Percentiles rank a stretch among this genome's conserved stretches.
These are phyloP conservation scores for Manacus vitellinus DNA, from an alignment of 2,113 vertebrate species.

Conservation along the genomic window DNA sequence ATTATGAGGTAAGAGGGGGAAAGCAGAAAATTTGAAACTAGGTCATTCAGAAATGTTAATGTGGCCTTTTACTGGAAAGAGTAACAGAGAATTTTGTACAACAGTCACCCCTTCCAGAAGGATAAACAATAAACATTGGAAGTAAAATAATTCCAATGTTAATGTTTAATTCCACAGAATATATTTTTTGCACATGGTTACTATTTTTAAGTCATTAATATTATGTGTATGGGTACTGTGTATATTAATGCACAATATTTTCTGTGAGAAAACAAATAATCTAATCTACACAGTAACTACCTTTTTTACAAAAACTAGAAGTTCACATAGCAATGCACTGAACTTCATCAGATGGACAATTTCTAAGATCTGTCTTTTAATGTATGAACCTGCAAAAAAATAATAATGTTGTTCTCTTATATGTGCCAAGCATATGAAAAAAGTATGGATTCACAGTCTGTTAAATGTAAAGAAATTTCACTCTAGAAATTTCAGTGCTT, in stretches of 20 bases:
- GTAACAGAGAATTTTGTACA: not conserved
- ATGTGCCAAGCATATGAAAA: not conserved
- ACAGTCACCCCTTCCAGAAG: not conserved
- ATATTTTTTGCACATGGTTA: not conserved
- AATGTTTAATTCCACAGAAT: not conserved
- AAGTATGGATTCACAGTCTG: not conserved
- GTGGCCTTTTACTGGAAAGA: not conserved
- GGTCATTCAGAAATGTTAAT: not conserved
- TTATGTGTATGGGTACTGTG: not conserved
- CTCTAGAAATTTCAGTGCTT: not conserved
- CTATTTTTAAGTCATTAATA: not conserved
- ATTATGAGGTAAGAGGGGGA: not conserved
- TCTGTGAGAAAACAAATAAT: not conserved
- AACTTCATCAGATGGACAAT: not conserved
- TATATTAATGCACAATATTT: not conserved
- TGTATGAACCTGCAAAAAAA: not conserved
- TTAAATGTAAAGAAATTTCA: not conserved
- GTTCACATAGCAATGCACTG: not conserved
- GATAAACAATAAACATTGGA: not conserved
- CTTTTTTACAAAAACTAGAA: not conserved
- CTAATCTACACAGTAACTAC: not conserved
- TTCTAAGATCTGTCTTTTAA: not conserved
- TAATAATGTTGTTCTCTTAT: not conserved
- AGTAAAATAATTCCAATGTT: not conserved
- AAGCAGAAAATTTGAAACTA: constrained; percentile 15